Percentiles rank a stretch among this genome's conserved stretches.
Evolutionary conservation across 2,888 invertebrate species (phyloP).

Genomic region (Chalcis sispes): DNA sequence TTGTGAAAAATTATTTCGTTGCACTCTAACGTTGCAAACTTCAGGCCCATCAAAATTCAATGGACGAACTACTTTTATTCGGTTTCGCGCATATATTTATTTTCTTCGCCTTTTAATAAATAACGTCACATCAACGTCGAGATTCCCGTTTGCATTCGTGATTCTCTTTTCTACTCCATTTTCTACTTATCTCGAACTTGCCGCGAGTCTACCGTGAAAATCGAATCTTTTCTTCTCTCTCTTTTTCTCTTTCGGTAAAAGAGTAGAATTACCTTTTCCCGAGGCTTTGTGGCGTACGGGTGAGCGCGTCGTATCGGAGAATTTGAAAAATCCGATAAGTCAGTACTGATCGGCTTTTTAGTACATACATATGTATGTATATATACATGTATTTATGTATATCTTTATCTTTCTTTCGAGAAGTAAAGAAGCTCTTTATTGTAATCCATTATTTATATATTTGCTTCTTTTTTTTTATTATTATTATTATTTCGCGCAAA

Average conservation of each 20-base stretch:
- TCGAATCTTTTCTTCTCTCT: too few relatives aligned
- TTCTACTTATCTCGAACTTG: too few relatives aligned
- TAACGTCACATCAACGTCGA: too few relatives aligned
- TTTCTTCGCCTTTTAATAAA: too few relatives aligned
- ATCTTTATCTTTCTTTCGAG: neutral
- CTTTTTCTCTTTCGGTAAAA: too few relatives aligned
- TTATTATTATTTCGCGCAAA: neutral
- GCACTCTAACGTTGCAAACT: too few relatives aligned
- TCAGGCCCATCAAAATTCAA: too few relatives aligned
- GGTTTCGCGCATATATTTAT: too few relatives aligned
- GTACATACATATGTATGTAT: neutral
- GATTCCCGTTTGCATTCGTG: constrained; percentile 24
- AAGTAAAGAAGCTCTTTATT: constrained; percentile 18
- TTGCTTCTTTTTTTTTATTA: neutral
- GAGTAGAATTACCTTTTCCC: too few relatives aligned
- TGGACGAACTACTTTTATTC: too few relatives aligned
- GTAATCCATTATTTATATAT: constrained; percentile 26
- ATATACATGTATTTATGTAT: neutral
- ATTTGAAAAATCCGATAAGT: constrained; percentile 36
- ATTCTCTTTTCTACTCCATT: constrained; percentile 18
- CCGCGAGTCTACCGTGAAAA: too few relatives aligned
- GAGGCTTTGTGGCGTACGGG: neutral
- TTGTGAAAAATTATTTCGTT: too few relatives aligned
- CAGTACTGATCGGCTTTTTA: constrained; percentile 19
- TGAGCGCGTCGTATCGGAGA: neutral